Percentiles rank a stretch among this genome's conserved stretches.
phyloP scores from a whole-genome alignment of 2,797 vertebrate genomes.

The Odontamblyopus lacepedii region DNA sequence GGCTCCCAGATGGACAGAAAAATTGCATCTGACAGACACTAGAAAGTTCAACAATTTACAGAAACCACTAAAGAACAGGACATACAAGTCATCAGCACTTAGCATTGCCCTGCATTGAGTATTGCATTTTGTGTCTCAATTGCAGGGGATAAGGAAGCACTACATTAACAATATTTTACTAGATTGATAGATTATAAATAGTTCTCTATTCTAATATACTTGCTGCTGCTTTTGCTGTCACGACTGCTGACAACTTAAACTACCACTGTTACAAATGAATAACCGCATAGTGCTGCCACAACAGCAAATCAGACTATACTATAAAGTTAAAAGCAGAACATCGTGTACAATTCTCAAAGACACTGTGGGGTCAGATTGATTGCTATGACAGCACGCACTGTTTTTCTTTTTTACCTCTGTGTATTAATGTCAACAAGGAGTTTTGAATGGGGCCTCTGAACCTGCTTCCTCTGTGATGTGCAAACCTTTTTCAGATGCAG shows the following conservation, averaged over 20 bases:
- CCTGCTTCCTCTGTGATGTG: not conserved
- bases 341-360: no score
- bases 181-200: no score
- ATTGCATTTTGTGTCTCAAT: not conserved
- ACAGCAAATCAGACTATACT: conserved; percentile 17
- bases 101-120: no score
- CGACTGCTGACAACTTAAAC: not conserved
- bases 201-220: no score
- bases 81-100: not conserved
- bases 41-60: not conserved
- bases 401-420: conserved; percentile 18
- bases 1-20: conserved; percentile 43
- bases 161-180: not conserved
- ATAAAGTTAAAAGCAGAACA: no score
- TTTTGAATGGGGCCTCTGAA: not conserved
- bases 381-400: not conserved
- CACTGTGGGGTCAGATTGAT: not conserved
- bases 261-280: not conserved
- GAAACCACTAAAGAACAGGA: not conserved
- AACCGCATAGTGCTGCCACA: not conserved
- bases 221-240: not conserved
- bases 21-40: conserved; percentile 18
- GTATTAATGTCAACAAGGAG: conserved; percentile 28
- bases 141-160: not conserved
- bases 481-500: not conserved